phyloP scores from a whole-genome alignment of 2,888 invertebrate species.

The Hirudinaria manillensis region DNA sequence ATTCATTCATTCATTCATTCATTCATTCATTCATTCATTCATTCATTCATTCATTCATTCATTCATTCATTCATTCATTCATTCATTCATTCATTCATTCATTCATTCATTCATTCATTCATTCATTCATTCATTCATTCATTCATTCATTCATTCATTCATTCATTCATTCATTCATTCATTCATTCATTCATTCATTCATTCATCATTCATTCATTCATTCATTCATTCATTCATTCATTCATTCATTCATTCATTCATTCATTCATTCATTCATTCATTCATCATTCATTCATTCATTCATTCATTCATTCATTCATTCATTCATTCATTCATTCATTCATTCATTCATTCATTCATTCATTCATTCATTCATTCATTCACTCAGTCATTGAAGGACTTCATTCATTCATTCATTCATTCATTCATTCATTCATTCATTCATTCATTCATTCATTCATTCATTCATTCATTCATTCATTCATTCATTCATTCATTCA shows the following conservation, averaged over 20 bases:
- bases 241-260: not conserved
- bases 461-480: not conserved
- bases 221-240: not conserved
- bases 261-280: not conserved
- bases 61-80: constrained; percentile 1
- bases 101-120: constrained; percentile 28
- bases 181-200: constrained; percentile 30
- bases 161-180: constrained; percentile 33
- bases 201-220: not conserved
- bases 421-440: not conserved
- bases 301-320: not conserved
- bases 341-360: not conserved
- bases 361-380: not conserved
- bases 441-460: not conserved
- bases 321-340: not conserved
- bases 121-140: constrained; percentile 29
- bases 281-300: not conserved
- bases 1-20: not conserved
- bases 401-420: not conserved
- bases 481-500: not conserved
- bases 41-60: not conserved
- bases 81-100: constrained; percentile 27
- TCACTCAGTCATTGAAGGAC: not conserved
- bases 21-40: not conserved
- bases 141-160: constrained; percentile 31